A percentile compares a stretch with the other conserved stretches of the same genome.
Evolutionary conservation across 2,888 invertebrate species (phyloP).

Genomic region (Acleris laterana): DNA sequence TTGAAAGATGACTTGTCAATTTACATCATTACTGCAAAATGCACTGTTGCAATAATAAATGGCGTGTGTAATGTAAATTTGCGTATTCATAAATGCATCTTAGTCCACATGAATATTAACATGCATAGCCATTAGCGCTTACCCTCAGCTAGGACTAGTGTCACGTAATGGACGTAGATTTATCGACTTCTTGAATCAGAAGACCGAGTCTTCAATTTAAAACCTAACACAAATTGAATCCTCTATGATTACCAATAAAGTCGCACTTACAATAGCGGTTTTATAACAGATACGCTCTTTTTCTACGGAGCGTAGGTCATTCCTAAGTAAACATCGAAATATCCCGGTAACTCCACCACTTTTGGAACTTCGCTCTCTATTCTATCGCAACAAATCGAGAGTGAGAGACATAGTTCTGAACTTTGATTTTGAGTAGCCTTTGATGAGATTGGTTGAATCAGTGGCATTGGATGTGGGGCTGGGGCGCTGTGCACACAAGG

Average conservation of each 20-base stretch:
- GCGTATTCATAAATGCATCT: conserved; percentile 15
- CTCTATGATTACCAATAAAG: too few relatives aligned
- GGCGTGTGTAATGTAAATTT: conserved; percentile 13
- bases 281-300: not conserved
- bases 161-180: not conserved
- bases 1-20: conserved; percentile 4
- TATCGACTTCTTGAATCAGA: too few relatives aligned
- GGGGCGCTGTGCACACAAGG: too few relatives aligned
- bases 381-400: too few relatives aligned
- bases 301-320: too few relatives aligned
- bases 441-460: too few relatives aligned
- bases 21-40: conserved; percentile 17
- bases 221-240: too few relatives aligned
- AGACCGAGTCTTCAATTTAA: too few relatives aligned
- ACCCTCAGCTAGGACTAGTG: not conserved
- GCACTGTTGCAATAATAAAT: conserved; percentile 7
- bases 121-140: conserved; percentile 1
- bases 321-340: conserved; percentile 10
- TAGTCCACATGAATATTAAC: conserved; percentile 5
- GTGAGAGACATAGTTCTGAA: not conserved
- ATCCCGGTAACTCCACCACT: not conserved
- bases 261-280: not conserved
- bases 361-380: too few relatives aligned
- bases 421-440: not conserved
- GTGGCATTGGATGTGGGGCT: too few relatives aligned